phyloP scores from a whole-genome alignment of 2,113 vertebrate species.

The Marmota flaviventris region DNA sequence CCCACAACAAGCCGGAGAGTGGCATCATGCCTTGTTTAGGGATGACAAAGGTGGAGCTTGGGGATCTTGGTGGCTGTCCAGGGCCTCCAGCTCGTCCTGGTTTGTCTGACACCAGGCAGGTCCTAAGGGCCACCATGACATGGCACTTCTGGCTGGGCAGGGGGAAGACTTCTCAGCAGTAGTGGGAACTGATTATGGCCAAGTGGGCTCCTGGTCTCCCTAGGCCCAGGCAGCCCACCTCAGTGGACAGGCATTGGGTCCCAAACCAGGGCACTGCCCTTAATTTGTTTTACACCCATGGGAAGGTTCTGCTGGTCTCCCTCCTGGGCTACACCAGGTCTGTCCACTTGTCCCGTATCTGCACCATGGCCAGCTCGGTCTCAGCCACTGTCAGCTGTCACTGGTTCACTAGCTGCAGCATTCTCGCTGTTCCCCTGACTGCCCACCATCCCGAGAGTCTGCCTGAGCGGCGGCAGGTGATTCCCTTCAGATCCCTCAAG shows the following conservation, averaged over 20 bases:
- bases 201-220: neutral
- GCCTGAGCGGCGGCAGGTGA: neutral
- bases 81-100: neutral
- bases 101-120: neutral
- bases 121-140: neutral
- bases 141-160: neutral
- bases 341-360: neutral
- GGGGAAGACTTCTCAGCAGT: neutral
- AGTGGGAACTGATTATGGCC: rapidly evolving
- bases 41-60: neutral
- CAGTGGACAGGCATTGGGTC: neutral
- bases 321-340: neutral
- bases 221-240: neutral
- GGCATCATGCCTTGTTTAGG: no score
- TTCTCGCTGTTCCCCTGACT: neutral
- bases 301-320: neutral
- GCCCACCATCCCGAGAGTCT: neutral
- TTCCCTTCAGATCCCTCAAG: neutral
- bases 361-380: neutral
- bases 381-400: neutral
- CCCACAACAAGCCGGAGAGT: neutral
- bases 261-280: neutral
- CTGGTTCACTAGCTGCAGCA: neutral
- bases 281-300: neutral
- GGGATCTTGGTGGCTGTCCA: no score